phyloP scores from a whole-genome alignment of 2,113 vertebrate genomes.

The Oenanthe melanoleuca region DNA sequence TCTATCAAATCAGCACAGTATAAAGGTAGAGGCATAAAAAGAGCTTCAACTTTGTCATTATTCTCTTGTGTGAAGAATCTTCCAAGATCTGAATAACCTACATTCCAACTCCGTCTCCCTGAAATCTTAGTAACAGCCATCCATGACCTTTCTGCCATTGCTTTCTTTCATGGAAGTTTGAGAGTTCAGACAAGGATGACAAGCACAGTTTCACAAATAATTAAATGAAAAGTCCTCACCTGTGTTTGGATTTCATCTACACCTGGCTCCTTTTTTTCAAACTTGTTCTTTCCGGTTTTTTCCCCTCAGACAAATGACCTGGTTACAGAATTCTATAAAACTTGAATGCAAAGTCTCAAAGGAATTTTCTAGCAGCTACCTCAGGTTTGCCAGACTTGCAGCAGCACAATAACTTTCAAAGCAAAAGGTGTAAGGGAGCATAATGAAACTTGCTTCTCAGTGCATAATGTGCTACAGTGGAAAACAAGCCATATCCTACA shows the following conservation, averaged over 20 bases:
- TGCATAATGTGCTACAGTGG: background rate
- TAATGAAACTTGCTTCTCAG: background rate
- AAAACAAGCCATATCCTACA: background rate
- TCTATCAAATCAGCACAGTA: background rate
- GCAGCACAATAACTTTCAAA: constrained; percentile 4
- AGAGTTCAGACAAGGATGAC: background rate
- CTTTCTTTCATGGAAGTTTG: background rate
- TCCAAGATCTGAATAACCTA: background rate
- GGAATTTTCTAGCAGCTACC: constrained; percentile 6
- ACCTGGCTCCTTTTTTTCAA: background rate
- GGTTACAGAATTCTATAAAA: background rate
- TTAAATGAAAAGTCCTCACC: background rate
- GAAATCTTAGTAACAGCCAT: background rate
- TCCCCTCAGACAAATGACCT: background rate
- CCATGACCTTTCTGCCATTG: background rate
- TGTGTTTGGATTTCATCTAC: background rate
- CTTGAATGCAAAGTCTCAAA: background rate
- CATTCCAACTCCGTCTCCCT: background rate
- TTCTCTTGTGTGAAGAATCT: background rate
- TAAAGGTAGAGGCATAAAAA: background rate
- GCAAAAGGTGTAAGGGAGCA: background rate
- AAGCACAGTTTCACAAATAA: background rate
- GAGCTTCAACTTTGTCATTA: background rate
- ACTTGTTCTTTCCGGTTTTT: background rate
- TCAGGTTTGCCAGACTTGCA: background rate